phyloP scores from a whole-genome alignment of 2,888 invertebrate species.

The Chrysodeixis includens region DNA sequence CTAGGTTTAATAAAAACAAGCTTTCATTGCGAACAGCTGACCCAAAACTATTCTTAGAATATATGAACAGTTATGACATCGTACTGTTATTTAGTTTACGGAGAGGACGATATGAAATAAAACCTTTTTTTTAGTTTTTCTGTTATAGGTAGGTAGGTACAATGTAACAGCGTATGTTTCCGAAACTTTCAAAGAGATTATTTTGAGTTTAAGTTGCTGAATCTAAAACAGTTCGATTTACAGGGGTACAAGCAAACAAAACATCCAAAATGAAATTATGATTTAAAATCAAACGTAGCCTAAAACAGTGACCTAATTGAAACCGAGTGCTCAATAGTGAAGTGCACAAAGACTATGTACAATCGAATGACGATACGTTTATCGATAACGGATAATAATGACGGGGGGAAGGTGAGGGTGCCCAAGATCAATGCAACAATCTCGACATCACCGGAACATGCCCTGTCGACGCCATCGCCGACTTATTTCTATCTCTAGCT shows the following conservation, averaged over 20 bases:
- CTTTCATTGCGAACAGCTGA: conserved; percentile 46
- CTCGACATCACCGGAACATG: conserved; percentile 73
- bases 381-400: conserved; percentile 61
- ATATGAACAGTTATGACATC: conserved; percentile 11
- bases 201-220: conserved; percentile 27
- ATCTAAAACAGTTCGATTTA: conserved; percentile 16
- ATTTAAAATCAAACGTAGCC: conserved; percentile 25
- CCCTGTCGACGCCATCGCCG: conserved; percentile 84
- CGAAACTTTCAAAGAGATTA: background rate
- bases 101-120: background rate
- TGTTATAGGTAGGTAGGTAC: background rate
- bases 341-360: conserved; percentile 72
- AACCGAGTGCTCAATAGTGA: conserved; percentile 71
- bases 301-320: conserved; percentile 50
- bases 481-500: conserved; percentile 81
- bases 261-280: conserved; percentile 25
- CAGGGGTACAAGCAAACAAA: conserved; percentile 9
- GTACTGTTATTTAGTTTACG: conserved; percentile 12
- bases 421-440: conserved; percentile 70
- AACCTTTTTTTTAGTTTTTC: background rate
- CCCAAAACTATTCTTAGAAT: conserved; percentile 15
- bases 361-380: conserved; percentile 61
- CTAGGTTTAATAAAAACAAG: conserved; percentile 32
- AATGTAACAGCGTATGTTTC: background rate
- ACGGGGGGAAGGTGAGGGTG: conserved; percentile 65